phyloP scores from a whole-genome alignment of 2,888 invertebrate genomes.

The Atethmia centrago region DNA sequence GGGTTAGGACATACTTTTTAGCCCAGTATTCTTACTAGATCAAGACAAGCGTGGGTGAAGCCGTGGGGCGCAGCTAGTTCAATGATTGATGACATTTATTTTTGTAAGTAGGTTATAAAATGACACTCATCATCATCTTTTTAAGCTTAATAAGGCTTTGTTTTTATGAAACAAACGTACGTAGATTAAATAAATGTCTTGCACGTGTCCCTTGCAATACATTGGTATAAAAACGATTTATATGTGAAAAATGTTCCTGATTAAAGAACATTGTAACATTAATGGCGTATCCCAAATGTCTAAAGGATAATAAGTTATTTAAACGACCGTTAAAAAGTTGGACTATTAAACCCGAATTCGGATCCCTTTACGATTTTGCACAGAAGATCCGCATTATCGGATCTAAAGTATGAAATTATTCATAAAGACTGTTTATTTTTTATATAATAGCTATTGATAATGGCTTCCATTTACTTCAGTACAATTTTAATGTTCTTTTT shows the following conservation, averaged over 20 bases:
- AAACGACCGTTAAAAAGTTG: conserved; percentile 66
- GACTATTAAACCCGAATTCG: conserved; percentile 62
- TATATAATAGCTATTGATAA: background rate
- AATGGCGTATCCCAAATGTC: conserved; percentile 52
- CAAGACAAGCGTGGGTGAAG: too few species aligned
- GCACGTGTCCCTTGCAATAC: background rate
- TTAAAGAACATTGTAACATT: conserved; percentile 33
- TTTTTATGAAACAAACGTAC: background rate
- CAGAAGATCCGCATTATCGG: conserved; percentile 59
- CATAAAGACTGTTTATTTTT: conserved; percentile 15
- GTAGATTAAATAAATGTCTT: background rate
- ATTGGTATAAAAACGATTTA: conserved; percentile 13
- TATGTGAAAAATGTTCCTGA: conserved; percentile 29
- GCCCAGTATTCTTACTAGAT: too few species aligned
- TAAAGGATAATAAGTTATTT: conserved; percentile 61
- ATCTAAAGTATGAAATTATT: conserved; percentile 41
- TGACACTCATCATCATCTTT: background rate
- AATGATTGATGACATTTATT: background rate
- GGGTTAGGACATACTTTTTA: too few species aligned
- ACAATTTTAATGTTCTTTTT: background rate
- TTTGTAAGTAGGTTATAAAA: background rate
- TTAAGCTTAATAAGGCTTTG: background rate
- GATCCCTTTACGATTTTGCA: conserved; percentile 62
- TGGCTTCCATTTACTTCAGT: background rate
- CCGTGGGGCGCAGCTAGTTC: too few species aligned